Evolutionary conservation across 2,113 vertebrate species (phyloP).

Genomic region (Mugil cephalus): DNA sequence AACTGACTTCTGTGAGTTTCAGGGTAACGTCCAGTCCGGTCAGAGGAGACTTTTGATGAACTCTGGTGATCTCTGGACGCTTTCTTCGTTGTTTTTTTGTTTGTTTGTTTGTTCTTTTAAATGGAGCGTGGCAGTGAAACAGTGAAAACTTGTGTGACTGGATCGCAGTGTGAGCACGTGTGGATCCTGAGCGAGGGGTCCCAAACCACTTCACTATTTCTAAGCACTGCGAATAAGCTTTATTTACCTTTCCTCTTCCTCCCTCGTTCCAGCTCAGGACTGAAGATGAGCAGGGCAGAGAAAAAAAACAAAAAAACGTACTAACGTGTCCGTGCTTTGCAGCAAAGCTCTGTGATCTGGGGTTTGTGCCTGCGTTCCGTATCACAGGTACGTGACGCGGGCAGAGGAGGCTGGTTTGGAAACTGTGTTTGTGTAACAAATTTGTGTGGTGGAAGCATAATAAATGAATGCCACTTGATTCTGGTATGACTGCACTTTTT

Average conservation of each 20-base stretch:
- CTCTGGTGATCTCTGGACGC: conserved; percentile 10
- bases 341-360: conserved; percentile 72
- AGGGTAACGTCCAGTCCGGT: conserved; percentile 8
- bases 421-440: conserved; percentile 50
- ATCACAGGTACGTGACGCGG: conserved; percentile 30
- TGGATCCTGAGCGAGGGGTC: conserved; percentile 30
- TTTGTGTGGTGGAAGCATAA: conserved; percentile 59
- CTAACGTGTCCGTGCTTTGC: conserved; percentile 73
- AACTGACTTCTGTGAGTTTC: background rate
- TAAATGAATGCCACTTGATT: conserved; percentile 56
- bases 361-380: conserved; percentile 37
- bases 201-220: conserved; percentile 35
- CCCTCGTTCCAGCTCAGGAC: conserved; percentile 35
- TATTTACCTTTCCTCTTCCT: conserved; percentile 5
- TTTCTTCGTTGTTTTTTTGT: conserved; percentile 3
- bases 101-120: conserved; percentile 14
- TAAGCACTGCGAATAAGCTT: conserved; percentile 50
- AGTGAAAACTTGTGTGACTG: conserved; percentile 11
- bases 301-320: conserved; percentile 41
- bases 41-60: background rate
- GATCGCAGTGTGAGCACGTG: background rate
- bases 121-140: background rate
- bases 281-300: conserved; percentile 39
- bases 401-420: conserved; percentile 28
- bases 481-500: conserved; percentile 9